Conservation (phyloP, 2,888 invertebrate genomes). For the Epistrophella euchroma region DNA sequence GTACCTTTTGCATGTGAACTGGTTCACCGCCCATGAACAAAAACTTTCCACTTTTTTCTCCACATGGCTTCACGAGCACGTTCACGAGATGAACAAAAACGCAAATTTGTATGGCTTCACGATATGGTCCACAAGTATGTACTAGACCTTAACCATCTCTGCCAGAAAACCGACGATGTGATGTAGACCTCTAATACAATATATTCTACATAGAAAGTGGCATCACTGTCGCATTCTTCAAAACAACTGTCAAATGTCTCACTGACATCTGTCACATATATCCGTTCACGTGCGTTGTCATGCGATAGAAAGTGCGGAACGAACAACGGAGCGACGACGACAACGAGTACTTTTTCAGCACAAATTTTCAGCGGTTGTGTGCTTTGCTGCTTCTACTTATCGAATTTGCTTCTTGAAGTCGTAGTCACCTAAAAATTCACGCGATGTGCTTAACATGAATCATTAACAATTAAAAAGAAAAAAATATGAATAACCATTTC, state of each 20-base stretch:
- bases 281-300: conserved; percentile 34
- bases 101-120: too few species aligned
- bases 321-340: background rate
- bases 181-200: too few species aligned
- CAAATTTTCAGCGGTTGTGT: conserved; percentile 61
- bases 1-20: too few species aligned
- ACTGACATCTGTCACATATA: background rate
- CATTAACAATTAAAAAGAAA: conserved; percentile 67
- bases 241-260: background rate
- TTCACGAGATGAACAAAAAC: too few species aligned
- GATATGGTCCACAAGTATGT: too few species aligned
- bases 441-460: conserved; percentile 68
- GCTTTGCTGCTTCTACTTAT: conserved; percentile 58
- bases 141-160: too few species aligned
- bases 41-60: too few species aligned
- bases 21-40: too few species aligned
- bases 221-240: background rate
- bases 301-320: conserved; percentile 21
- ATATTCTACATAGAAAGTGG: background rate
- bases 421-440: conserved; percentile 42
- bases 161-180: too few species aligned
- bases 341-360: conserved; percentile 61
- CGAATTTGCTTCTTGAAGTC: conserved; percentile 61
- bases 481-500: conserved; percentile 37
- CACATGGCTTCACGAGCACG: too few species aligned